Base-by-base conservation (phyloP, 2,113 vertebrate species). In the Saccopteryx bilineata region DNA sequence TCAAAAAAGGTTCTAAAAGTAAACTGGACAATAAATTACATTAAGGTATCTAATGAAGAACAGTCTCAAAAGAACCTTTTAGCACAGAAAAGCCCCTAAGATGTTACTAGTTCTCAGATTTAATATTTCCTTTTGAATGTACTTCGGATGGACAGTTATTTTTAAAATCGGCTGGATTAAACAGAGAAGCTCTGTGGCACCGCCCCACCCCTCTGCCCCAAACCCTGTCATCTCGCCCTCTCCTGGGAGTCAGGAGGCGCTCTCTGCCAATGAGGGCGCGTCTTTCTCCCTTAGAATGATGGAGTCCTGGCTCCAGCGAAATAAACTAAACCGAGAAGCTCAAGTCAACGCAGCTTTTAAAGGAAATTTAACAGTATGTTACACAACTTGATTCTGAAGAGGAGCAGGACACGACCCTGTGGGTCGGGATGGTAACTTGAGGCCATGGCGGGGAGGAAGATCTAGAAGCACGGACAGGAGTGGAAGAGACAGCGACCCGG, bases 11-110 rank as follows among this genome's bases (percentile, higher is more conserved):
- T 5, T 66, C 21, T 50, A 80, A 63, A 96, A 31, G 65, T 50
- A 84, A 79, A 31, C 48, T 33, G 19, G 72, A 87, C 1, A 54
- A 78, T 60, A 33, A 87, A 87, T 83, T 58, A 50, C n/a, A 24
- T 52, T 90, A 90, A 78, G 84, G 79, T 71, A 71, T 8, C 79
- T 65, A 84, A 78, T 39, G n/a, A 23, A 82, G 23, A 68, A 48
- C 5, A 58, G 12, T 46, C 58, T 60, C 12, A 28, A 52, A 89
- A 58, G 5, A 39, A 39, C 1, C 23, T 74, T 61, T 75, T 26
- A 85, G 69, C 28, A 28, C 0, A 93, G 56, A 74, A 74, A 92
- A 72, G 68, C 21, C 9, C 17, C 26, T 17, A 66, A 39, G 21
- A 82, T 18, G 52, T 46, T 26, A 63, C 21, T 81, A 80, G 66